A percentile compares a stretch with the other conserved stretches of the same genome.
Evolutionary conservation across 2,797 vertebrate species (phyloP).

Genomic region (Malacoraja senta): DNA sequence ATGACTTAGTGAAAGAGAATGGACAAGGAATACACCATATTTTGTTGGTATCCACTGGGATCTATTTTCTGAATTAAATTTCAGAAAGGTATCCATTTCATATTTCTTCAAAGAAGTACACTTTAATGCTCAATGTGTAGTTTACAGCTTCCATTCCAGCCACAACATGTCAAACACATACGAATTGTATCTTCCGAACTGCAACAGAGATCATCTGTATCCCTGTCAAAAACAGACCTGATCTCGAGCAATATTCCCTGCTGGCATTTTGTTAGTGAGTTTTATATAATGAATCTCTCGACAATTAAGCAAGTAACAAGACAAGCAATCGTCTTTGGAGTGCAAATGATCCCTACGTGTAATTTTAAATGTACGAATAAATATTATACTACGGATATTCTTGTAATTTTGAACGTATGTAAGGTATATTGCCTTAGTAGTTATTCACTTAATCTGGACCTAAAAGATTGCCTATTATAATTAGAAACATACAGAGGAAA

Average conservation of each 20-base stretch:
- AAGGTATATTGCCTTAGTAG: background rate
- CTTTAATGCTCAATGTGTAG: background rate
- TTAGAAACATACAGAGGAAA: too few species aligned
- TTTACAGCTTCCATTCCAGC: background rate
- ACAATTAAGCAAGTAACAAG: background rate
- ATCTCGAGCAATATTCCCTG: background rate
- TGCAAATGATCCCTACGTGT: background rate
- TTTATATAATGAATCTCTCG: background rate
- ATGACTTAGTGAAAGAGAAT: background rate
- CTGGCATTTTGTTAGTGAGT: background rate
- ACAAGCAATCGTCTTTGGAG: background rate
- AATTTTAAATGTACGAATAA: background rate
- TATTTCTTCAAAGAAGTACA: background rate
- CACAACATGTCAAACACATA: background rate
- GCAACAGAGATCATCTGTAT: background rate
- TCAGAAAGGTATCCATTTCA: background rate
- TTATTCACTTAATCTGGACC: background rate
- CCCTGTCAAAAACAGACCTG: background rate
- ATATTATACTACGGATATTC: background rate
- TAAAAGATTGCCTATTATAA: too few species aligned
- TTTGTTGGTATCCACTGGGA: too few species aligned
- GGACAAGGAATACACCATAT: background rate
- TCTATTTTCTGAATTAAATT: background rate
- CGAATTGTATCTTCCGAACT: background rate
- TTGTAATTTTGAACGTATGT: background rate